Percentiles rank a stretch among this genome's conserved stretches.
Evolutionary conservation across 1,140 invertebrate genomes (phyloP).

Genomic region (Spodoptera frugiperda): DNA sequence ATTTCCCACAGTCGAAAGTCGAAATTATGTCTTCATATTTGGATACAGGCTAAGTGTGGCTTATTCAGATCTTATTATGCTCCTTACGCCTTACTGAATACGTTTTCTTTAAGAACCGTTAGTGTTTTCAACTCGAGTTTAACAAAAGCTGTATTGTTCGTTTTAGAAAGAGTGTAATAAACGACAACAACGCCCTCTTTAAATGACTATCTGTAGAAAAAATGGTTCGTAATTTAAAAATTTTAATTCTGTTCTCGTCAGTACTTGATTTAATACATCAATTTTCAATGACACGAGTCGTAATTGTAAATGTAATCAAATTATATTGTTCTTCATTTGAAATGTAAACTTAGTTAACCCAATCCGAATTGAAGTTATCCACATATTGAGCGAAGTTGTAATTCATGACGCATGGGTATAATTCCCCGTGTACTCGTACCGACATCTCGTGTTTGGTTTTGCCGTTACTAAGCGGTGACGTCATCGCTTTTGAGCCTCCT

Average conservation of each 20-base stretch:
- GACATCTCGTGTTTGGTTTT: slow-evolving; percentile 9
- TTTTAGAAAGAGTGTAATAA: too few species aligned
- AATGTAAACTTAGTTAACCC: slow-evolving; percentile 1
- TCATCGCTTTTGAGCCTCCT: not conserved
- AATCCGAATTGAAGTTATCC: not conserved
- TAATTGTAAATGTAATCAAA: too few species aligned
- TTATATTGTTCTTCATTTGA: too few species aligned
- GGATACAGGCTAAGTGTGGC: slow-evolving; percentile 16
- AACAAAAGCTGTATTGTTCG: not conserved
- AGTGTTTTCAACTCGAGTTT: not conserved
- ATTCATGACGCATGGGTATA: not conserved
- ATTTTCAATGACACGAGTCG: too few species aligned
- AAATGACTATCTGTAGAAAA: too few species aligned
- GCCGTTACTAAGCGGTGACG: slow-evolving; percentile 1
- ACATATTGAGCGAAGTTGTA: not conserved
- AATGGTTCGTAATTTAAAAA: too few species aligned
- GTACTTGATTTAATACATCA: too few species aligned
- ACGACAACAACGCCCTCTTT: too few species aligned
- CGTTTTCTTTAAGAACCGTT: too few species aligned
- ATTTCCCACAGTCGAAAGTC: slow-evolving; percentile 29
- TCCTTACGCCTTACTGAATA: not conserved
- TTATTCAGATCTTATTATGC: slow-evolving; percentile 4
- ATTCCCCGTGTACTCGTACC: not conserved
- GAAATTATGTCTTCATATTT: slow-evolving; percentile 21
- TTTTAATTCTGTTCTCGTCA: too few species aligned